These are phyloP conservation scores for Zoanthus solanderi DNA, from an alignment of 92 coral and sea anemone genomes.

Conservation along the genomic window DNA sequence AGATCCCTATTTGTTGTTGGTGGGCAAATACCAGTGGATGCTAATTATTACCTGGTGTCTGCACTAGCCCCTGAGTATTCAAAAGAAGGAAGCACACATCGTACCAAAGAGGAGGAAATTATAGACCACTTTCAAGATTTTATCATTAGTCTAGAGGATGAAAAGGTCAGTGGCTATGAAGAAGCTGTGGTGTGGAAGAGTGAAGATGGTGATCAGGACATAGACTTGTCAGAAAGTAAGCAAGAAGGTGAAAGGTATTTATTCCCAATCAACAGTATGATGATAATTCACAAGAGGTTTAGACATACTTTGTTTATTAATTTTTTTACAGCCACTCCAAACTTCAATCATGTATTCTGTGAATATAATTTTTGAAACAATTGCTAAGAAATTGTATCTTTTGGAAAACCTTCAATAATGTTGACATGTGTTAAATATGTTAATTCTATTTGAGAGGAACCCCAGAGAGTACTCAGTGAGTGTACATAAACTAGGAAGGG, in stretches of 20 bases:
- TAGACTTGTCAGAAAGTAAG: neutral
- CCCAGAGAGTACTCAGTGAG: neutral
- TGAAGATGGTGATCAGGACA: neutral
- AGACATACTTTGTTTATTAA: too few species aligned
- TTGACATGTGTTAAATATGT: too few species aligned
- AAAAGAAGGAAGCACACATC: conserved; percentile 40
- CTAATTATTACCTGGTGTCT: conserved; percentile 73
- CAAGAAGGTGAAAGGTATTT: too few species aligned
- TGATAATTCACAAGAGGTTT: too few species aligned
- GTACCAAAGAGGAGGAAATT: conserved; percentile 49
- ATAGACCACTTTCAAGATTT: conserved; percentile 73
- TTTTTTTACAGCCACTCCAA: neutral
- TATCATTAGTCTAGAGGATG: conserved; percentile 64
- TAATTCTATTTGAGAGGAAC: neutral
- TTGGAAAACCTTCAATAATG: too few species aligned
- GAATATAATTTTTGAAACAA: too few species aligned
- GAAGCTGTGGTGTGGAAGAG: conserved; percentile 64
- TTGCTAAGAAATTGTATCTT: too few species aligned
- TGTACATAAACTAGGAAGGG: too few species aligned
- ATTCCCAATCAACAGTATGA: too few species aligned
- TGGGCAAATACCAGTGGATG: neutral
- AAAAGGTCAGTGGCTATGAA: conserved; percentile 37
- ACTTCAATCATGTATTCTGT: neutral
- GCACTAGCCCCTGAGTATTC: conserved; percentile 57
- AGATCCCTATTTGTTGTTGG: conserved; percentile 55